Conservation (phyloP, 2,888 invertebrate species). For the Scaptomyza caliginosa region DNA sequence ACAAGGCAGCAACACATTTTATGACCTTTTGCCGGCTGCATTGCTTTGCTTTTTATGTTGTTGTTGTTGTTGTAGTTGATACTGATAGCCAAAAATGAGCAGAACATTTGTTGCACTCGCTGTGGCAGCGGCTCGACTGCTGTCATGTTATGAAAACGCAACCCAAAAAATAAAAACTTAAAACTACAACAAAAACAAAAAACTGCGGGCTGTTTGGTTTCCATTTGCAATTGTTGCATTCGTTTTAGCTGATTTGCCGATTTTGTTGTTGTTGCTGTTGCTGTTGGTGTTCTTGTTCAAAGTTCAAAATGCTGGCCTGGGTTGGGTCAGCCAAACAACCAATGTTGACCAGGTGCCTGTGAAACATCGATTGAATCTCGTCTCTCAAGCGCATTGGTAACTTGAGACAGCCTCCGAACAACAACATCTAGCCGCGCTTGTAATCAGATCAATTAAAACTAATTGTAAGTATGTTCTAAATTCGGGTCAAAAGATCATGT, state of each 20-base stretch:
- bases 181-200: conserved; percentile 13
- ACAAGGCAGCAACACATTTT: conserved; percentile 72
- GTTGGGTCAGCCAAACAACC: conserved; percentile 66
- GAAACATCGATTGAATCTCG: conserved; percentile 64
- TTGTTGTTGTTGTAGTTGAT: conserved; percentile 26
- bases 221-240: conserved; percentile 55
- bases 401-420: conserved; percentile 40
- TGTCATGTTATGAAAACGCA: conserved; percentile 73
- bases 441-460: conserved; percentile 74
- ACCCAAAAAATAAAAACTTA: conserved; percentile 17
- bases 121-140: conserved; percentile 31
- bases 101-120: conserved; percentile 52
- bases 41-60: conserved; percentile 34
- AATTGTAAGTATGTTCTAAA: conserved; percentile 50
- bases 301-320: conserved; percentile 64
- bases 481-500: neutral
- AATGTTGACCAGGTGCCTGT: conserved; percentile 71
- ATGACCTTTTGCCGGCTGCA: conserved; percentile 70
- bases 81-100: conserved; percentile 74
- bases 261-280: conserved; percentile 15
- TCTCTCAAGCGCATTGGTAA: conserved; percentile 42
- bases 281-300: too few relatives aligned
- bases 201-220: conserved; percentile 63
- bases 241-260: conserved; percentile 23
- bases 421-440: conserved; percentile 26